Base-by-base conservation (phyloP, 1,140 invertebrate species). In the Drosophila neocordata region DNA sequence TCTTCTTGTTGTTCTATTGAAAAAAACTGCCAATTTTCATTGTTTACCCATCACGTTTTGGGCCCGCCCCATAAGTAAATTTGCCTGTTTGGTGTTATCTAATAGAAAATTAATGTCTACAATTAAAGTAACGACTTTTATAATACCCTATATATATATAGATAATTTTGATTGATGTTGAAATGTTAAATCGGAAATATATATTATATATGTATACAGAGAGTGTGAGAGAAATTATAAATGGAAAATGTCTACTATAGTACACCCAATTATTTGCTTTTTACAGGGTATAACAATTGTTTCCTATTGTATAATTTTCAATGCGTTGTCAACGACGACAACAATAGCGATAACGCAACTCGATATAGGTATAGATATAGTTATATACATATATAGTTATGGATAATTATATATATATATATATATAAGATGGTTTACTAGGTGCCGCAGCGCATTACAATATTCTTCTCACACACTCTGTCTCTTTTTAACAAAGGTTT, bases 361-460 rank as follows among this genome's bases (percentile, higher is more conserved):
- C 60, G 71, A 59, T 70, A 61, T 37, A 77, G 59, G 27, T 65
- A 59, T 65, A 53, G 31, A 51, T 63, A 44, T 58, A 57, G 35
- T 12, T 35, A 64, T 44, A 69, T 13, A 52, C 31, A n/a, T 51
- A 34, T 55, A 15, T 20, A 53, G 27, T 53, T 53, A 24, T 67
- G 35, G 18, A 44, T 44, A 44, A 15, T 7, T 48, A 13, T 48
- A 48, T 11, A 20, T 18, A 44, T 15, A 44, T 48, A 48, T 11
- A 48, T 31, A 31, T 31, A 31, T 60, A 38, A 41, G 37, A 74
- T 38, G 66, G 70, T 67, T 59, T 53, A 55, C 68, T 69, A 73
- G 60, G 69, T 65, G 82, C 82, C 82, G 82, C 79, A 67, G 61
- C 82, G 70, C 81, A 75, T 72, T 72, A 79, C 83, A 87, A 87